These are phyloP conservation scores for Stomorhina lunata DNA, from an alignment of 2,888 invertebrate species.

Conservation along the genomic window DNA sequence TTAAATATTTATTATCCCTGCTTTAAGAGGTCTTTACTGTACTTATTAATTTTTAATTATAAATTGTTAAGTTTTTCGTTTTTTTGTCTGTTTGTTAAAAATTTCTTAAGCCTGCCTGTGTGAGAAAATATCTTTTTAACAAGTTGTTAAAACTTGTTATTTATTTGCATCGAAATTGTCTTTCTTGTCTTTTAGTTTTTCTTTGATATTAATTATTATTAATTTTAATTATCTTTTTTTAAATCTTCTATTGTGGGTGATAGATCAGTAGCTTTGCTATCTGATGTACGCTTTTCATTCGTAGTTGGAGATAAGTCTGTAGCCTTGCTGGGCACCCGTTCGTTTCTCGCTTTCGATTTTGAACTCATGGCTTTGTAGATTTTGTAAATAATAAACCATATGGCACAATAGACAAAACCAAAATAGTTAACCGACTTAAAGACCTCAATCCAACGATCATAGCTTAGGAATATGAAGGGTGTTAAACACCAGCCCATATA, in stretches of 20 bases:
- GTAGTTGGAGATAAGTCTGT: slow-evolving; percentile 63
- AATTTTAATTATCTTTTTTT: slow-evolving; percentile 58
- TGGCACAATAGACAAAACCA: slow-evolving; percentile 85
- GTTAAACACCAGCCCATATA: slow-evolving; percentile 92
- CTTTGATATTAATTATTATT: not conserved
- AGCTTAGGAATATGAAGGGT: slow-evolving; percentile 87
- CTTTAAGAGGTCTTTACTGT: slow-evolving; percentile 12
- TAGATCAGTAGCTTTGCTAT: slow-evolving; percentile 58
- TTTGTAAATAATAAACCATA: slow-evolving; percentile 81
- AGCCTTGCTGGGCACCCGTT: slow-evolving; percentile 50
- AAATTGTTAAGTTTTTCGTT: too few relatives aligned
- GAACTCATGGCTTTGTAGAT: slow-evolving; percentile 58
- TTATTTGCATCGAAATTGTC: not conserved
- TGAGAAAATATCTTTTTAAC: not conserved
- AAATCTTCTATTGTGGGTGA: slow-evolving; percentile 50
- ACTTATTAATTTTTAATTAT: not conserved
- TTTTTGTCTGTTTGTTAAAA: not conserved
- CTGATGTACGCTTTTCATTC: slow-evolving; percentile 53
- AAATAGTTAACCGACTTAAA: slow-evolving; percentile 85
- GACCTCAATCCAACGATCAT: slow-evolving; percentile 84
- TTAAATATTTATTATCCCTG: slow-evolving; percentile 28
- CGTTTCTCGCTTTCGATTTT: not conserved
- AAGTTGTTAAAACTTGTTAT: not conserved
- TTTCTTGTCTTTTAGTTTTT: not conserved
- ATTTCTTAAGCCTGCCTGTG: slow-evolving; percentile 11